Evolutionary conservation across 1,140 invertebrate genomes (phyloP), one percentile per base, ranked within the genome.

Genomic region (Oreohelix idahoensis): DNA sequence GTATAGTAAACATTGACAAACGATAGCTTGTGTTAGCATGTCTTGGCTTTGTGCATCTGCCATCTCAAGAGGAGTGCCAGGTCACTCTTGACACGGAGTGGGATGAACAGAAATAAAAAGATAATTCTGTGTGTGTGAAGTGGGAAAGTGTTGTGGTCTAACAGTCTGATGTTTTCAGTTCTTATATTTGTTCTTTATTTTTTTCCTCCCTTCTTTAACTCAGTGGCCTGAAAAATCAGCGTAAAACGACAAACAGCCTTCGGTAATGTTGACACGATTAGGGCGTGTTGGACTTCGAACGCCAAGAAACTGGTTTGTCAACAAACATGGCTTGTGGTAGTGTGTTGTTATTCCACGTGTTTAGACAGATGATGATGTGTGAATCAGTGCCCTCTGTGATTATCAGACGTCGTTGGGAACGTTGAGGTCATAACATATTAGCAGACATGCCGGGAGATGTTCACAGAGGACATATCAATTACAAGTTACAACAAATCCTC

Each of bases 21-120:
- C 0, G 38, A 20, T 74, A 1, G 1, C 35, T 74, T 74, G 71
- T 74, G 42, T 45, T 74, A 2, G 38, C 26, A n/a, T 39, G 4
- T 42, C 26, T 45, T 39, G 71, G 71, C 42, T 74, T 74, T 74
- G 71, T n/a, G 8, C 71, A 39, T 42, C 42, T 74, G 42, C 39
- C 42, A 74, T 42, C 42, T 11, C 38, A 36, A 36, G 38, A 36
- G 42, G 26, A 39, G 42, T 38, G 71, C 71, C 26, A 8, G 42
- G 42, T 39, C 71, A 42, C 5, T 39, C 32, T 32, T 42, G 1
- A 17, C 8, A 4, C 0, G 1, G 36, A 45, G 38, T 66, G 63
- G 63, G 53, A 58, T 58, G 23, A n/a, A n/a, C 26, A 11, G 1
- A 74, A 45, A 74, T 39, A 15, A 15, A n/a, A 39, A 42, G 36